Evolutionary conservation across 35 echinoderm and acorn worm genomes (phyloP), one percentile per base, ranked within the genome.

Genomic region (Apostichopus parvimensis): DNA sequence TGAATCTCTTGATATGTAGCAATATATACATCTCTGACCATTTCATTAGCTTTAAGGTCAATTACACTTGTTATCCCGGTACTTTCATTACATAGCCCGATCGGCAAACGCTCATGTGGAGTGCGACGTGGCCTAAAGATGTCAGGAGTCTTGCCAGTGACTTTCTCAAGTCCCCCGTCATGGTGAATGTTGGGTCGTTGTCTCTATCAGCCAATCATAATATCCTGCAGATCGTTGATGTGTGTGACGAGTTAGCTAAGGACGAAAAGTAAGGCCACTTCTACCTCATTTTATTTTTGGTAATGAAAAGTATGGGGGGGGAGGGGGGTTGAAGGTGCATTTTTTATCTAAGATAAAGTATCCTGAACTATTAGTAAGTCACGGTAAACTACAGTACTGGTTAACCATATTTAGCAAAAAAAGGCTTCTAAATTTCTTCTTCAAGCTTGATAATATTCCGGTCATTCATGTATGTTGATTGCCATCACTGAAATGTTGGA

Each of bases 121-220:
- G 97, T 95, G 97, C 97, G 6, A 99, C 97, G 4, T 99, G 97
- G 97, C 97, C 97, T 5, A 96, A 96, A 20, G 97, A 99, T 20
- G 97, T 99, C 45, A 53, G 79, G 17, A 57, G 60, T 14, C 85
- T 99, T 55, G 97, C 97, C 54, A 92, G 90, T 45, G 97, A 99
- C 60, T 99, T 99, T 93, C 78, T 96, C 87, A 91, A 90, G 22
- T 93, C 92, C 62, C 95, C 95, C 55, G 22, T 94, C 56, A 96
- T 93, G 82, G 90, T 99, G 61, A 99, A 99, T 88, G 95, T 99
- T 52, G 97, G 97, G 54, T 94, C 97, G 45, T 95, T 99, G 12
- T 65, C 79, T 21, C 53, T 99, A 4, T 96, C 94, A 54, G 97
- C 97, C 34, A 99, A 99, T 56, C 97, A 99, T 86, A 99, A 99